Conservation (phyloP, 2,888 invertebrate genomes). For the Orchestes rusci region DNA sequence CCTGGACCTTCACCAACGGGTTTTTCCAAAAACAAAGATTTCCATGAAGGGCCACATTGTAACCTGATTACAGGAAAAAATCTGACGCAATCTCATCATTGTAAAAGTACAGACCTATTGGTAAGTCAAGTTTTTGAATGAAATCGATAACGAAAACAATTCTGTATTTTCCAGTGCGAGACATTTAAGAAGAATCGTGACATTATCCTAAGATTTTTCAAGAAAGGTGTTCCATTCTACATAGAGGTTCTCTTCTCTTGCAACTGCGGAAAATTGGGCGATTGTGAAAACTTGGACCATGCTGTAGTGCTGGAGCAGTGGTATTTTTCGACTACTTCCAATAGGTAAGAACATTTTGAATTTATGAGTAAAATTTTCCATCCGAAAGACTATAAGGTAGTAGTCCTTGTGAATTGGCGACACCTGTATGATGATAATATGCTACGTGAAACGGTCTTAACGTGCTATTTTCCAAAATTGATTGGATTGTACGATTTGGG, state of each 20-base stretch:
- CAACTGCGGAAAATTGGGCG: slow-evolving; percentile 49
- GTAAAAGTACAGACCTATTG: slow-evolving; percentile 47
- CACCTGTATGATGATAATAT: too few relatives aligned
- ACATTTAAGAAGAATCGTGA: slow-evolving; percentile 48
- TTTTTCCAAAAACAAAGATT: slow-evolving; percentile 47
- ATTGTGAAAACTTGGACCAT: slow-evolving; percentile 42
- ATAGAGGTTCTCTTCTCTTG: slow-evolving; percentile 75
- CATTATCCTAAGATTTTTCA: slow-evolving; percentile 58
- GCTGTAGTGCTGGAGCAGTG: slow-evolving; percentile 70
- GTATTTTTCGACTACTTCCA: slow-evolving; percentile 62
- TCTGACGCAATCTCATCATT: slow-evolving; percentile 45
- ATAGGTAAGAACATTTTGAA: slow-evolving; percentile 48
- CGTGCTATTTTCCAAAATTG: too few relatives aligned
- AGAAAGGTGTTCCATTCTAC: slow-evolving; percentile 65
- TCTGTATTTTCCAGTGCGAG: slow-evolving; percentile 46
- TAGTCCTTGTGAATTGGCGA: too few relatives aligned
- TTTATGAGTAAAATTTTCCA: too few relatives aligned
- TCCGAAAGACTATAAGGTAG: too few relatives aligned
- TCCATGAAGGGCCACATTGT: slow-evolving; percentile 65
- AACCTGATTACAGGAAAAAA: slow-evolving; percentile 14
- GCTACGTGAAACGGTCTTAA: too few relatives aligned
- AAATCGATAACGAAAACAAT: background rate
- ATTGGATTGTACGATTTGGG: too few relatives aligned
- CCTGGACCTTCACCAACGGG: slow-evolving; percentile 33
- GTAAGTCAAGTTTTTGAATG: slow-evolving; percentile 37